A percentile compares a stretch with the other conserved stretches of the same genome.
These are phyloP conservation scores for Toxotes lorentzi DNA, from an alignment of 2,797 vertebrate species.

Conservation along the genomic window DNA sequence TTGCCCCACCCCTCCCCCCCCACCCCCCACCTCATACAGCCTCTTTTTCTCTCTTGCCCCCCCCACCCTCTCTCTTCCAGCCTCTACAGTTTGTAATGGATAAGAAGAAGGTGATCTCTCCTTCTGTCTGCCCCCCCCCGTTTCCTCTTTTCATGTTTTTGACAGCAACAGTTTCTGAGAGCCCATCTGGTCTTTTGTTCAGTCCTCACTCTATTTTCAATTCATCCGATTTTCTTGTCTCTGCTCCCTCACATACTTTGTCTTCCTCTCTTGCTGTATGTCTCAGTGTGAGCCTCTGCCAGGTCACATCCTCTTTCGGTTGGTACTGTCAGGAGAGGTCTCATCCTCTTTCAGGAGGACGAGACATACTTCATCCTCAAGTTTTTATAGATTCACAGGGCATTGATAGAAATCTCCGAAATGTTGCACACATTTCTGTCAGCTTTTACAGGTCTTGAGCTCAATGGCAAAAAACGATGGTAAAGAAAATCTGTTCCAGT, in stretches of 20 bases:
- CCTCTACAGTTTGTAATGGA: conserved; percentile 48
- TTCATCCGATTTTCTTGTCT: conserved; percentile 62
- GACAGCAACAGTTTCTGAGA: conserved; percentile 70
- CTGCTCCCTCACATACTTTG: conserved; percentile 18
- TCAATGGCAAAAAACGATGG: not conserved
- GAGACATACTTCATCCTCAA: conserved; percentile 6
- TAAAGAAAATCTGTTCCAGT: not conserved
- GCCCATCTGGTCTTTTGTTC: conserved; percentile 84
- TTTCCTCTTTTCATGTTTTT: conserved; percentile 59
- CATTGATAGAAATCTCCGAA: conserved; percentile 7
- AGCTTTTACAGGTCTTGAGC: conserved; percentile 1
- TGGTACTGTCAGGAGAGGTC: too few species aligned
- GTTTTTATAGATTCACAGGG: not conserved
- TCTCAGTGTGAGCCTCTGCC: conserved; percentile 35
- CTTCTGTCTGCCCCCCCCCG: conserved; percentile 11
- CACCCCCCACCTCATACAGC: conserved; percentile 60
- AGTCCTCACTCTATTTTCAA: conserved; percentile 60
- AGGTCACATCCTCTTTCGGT: conserved; percentile 46
- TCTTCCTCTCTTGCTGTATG: conserved; percentile 21
- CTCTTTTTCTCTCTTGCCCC: conserved; percentile 34
- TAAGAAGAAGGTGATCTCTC: conserved; percentile 48
- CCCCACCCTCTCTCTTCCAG: conserved; percentile 10
- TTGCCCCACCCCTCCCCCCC: conserved; percentile 68
- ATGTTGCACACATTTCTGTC: not conserved
- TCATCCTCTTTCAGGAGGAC: too few species aligned